A percentile compares a stretch with the other conserved stretches of the same genome.
Conservation (phyloP, 2,888 invertebrate genomes). For the Chrysopilus asiliformis region DNA sequence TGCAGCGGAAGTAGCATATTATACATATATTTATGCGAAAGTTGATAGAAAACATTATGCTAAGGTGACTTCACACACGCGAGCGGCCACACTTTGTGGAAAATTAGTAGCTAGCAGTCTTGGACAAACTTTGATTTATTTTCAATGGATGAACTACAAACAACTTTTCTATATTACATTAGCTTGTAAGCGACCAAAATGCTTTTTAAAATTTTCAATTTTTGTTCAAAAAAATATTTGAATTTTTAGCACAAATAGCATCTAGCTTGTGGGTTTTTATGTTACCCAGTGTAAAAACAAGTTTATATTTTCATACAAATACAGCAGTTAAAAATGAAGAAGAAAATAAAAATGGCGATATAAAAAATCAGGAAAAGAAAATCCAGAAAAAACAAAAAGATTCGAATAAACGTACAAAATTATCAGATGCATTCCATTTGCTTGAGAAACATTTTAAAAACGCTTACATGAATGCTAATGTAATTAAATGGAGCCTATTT, state of each 20-base stretch:
- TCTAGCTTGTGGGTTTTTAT: slow-evolving; percentile 49
- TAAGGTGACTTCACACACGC: slow-evolving; percentile 57
- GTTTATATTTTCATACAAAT: slow-evolving; percentile 50
- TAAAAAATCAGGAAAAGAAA: too few relatives aligned
- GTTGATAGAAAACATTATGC: slow-evolving; percentile 56
- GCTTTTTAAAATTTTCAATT: too few relatives aligned
- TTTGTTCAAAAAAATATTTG: too few relatives aligned
- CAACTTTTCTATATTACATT: slow-evolving; percentile 57
- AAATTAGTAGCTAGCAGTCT: slow-evolving; percentile 48
- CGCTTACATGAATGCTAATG: slow-evolving; percentile 46
- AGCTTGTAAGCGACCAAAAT: slow-evolving; percentile 36
- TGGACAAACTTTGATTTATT: slow-evolving; percentile 50
- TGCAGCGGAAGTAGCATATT: slow-evolving; percentile 86
- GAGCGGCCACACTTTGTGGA: slow-evolving; percentile 57
- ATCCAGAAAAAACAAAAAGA: too few relatives aligned
- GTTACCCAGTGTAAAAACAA: slow-evolving; percentile 47
- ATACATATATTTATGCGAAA: slow-evolving; percentile 88
- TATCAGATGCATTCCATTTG: slow-evolving; percentile 22
- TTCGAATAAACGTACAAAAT: too few relatives aligned
- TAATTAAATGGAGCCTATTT: slow-evolving; percentile 65
- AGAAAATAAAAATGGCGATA: background rate
- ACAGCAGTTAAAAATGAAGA: slow-evolving; percentile 10
- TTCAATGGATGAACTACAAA: slow-evolving; percentile 45
- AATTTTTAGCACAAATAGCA: slow-evolving; percentile 43
- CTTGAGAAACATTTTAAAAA: slow-evolving; percentile 45